These are phyloP conservation scores for Drosophila funebris DNA, from an alignment of 1,140 invertebrate species.

Conservation along the genomic window DNA sequence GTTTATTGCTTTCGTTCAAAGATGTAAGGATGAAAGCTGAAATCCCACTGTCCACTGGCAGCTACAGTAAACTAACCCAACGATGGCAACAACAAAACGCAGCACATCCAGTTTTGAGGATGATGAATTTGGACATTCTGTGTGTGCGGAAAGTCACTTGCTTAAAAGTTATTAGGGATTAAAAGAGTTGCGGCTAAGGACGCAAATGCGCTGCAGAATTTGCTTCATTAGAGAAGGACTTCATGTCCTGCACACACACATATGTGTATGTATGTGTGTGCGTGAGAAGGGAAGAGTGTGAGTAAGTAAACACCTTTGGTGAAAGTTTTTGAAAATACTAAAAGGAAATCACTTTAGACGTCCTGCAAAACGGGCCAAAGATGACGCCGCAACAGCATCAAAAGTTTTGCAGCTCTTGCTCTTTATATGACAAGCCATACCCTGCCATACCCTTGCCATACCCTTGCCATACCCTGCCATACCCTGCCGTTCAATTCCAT, in stretches of 20 bases:
- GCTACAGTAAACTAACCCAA: too few relatives aligned
- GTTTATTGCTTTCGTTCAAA: slow-evolving; percentile 13
- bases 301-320: slow-evolving; percentile 76
- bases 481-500: too few relatives aligned
- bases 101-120: slow-evolving; percentile 23
- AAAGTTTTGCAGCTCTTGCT: slow-evolving; percentile 55
- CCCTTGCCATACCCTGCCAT: too few relatives aligned
- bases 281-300: slow-evolving; percentile 32
- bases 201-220: slow-evolving; percentile 54
- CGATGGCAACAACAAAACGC: background rate
- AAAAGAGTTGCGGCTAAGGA: slow-evolving; percentile 62
- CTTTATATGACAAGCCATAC: too few relatives aligned
- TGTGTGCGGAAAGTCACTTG: slow-evolving; percentile 78
- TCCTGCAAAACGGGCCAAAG: slow-evolving; percentile 55
- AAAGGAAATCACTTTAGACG: slow-evolving; percentile 81
- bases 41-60: slow-evolving; percentile 28
- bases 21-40: slow-evolving; percentile 28
- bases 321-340: slow-evolving; percentile 80
- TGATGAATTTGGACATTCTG: slow-evolving; percentile 79
- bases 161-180: slow-evolving; percentile 80
- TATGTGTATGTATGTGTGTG: slow-evolving; percentile 5
- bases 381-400: slow-evolving; percentile 43
- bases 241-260: background rate
- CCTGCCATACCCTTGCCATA: too few relatives aligned
- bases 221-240: slow-evolving; percentile 62